These are phyloP conservation scores for Cettia cetti DNA, from an alignment of 2,113 vertebrate species.

Conservation along the genomic window DNA sequence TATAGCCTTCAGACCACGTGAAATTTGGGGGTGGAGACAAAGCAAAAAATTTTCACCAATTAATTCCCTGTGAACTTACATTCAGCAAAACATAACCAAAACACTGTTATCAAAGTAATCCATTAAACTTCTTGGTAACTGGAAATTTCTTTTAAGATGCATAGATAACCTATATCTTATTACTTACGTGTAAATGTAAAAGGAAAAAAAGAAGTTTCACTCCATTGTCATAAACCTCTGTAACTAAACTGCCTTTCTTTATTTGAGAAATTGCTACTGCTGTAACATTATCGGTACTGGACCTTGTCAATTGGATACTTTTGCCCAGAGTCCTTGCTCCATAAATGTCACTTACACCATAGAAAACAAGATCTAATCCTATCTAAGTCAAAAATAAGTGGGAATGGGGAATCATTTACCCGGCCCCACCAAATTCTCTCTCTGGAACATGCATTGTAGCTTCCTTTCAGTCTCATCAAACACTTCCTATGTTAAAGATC, in stretches of 20 bases:
- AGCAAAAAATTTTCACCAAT: background rate
- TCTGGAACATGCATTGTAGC: background rate
- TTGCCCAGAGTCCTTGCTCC: background rate
- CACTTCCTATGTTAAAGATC: background rate
- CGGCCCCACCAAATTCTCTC: background rate
- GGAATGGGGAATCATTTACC: rapidly evolving
- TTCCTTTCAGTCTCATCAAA: background rate
- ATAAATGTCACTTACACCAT: background rate
- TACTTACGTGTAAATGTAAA: rapidly evolving
- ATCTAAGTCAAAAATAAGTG: background rate
- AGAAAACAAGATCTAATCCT: background rate
- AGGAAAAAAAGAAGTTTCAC: background rate
- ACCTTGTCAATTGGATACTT: background rate
- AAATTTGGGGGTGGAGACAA: background rate
- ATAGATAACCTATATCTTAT: background rate
- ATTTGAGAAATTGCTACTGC: background rate
- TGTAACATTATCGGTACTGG: background rate
- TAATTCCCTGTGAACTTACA: background rate
- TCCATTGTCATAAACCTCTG: background rate
- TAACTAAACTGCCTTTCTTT: background rate
- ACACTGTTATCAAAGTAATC: background rate
- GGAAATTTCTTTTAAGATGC: background rate
- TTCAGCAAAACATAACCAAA: background rate
- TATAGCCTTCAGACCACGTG: background rate
- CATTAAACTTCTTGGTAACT: background rate